Base-by-base conservation (phyloP, 2,888 invertebrate genomes). In the Gymnocheta viridis region DNA sequence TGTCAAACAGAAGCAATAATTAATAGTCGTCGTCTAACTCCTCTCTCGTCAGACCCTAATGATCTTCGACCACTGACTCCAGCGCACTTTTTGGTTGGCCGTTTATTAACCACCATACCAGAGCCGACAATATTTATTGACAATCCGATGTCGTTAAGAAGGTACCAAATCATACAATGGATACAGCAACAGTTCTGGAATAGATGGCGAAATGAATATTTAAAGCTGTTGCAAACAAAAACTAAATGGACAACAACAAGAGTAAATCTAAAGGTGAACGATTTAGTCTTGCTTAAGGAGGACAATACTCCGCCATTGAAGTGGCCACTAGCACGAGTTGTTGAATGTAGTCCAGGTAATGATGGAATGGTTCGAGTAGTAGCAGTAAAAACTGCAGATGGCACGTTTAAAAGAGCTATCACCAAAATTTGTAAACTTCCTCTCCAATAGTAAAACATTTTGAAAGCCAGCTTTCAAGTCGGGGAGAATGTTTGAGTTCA, bases 1-100 rank as follows among this genome's bases (percentile, higher is more conserved):
- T 82, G 82, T 9, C 77, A 82, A 82, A 51, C 66, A 35, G 87
- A 89, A 58, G 88, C 88, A 4, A 84, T 88, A n/a, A 67, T 89
- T 2, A 89, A 90, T 73, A 88, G 87, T 47, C 80, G 88, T n/a
- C 88, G 88, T 6, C 19, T 90, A 0, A 87, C 84, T 49, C 86
- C 86, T 14, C 70, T 87, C 2, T 85, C 86, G 4, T 82, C 69
- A 12, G 87, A 87, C 62, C 85, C 87, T 2, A 81, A 86, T 41
- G 86, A 87, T 79, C 35, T 86, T 17, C 70, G 67, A 0, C 74
- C 85, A 9, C 44, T 86, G 2, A 86, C 84, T 6, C 85, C 86
- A 44, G 82, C 85, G 2, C 85, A 86, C 47, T 85, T 86, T 29
- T 69, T 85, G 5, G 80, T 85, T n/a, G 85, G 85, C 24, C 70